Base-by-base conservation (phyloP, 1,140 invertebrate species). In the Onthophagus taurus region DNA sequence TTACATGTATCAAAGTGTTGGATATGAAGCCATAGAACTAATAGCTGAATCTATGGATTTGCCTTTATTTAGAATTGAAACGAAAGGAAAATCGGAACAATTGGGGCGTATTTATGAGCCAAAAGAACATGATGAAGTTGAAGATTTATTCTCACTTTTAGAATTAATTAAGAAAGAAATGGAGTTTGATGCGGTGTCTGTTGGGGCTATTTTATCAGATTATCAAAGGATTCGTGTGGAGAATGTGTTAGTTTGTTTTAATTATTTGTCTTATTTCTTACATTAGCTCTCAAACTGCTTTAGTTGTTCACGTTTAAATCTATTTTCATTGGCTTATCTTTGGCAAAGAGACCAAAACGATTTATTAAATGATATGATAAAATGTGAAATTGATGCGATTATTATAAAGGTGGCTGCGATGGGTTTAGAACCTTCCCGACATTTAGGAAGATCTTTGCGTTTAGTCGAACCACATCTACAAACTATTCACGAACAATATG, bases 1-100 rank as follows among this genome's bases (percentile, higher is more conserved):
- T 60, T 98, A 92, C 60, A 99, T 99, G 96, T 99, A 97, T 64
- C 96, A 99, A 72, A 96, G 91, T 38, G 95, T 99, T 39, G 97
- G 96, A 7, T 88, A 95, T 68, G 85, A 96, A 73, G 90, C 86
- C 20, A 83, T 99, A 50, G 80, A 86, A 42, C 74, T 88, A 46
- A 90, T 95, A 65, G 88, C 91, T 26, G 83, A 94, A 66, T 94
- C 95, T 2, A 87, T 98, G 80, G 85, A 80, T 2, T 67, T 99
- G 45, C 94, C 95, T 9, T 67, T 99, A 4, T 98, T 86, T 65
- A 74, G 89, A 52, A 79, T 85, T 54, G 70, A 73, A 33, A 65
- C 70, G 81, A 69, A 74, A 80, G 69, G 51, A 11, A 38, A 49
- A 16, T 55, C 52, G 1, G 38, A 48, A 29, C 46, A 57, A 34